These are phyloP conservation scores for Montipora cactus DNA, from an alignment of 64 coral and sea anemone species.

Conservation along the genomic window DNA sequence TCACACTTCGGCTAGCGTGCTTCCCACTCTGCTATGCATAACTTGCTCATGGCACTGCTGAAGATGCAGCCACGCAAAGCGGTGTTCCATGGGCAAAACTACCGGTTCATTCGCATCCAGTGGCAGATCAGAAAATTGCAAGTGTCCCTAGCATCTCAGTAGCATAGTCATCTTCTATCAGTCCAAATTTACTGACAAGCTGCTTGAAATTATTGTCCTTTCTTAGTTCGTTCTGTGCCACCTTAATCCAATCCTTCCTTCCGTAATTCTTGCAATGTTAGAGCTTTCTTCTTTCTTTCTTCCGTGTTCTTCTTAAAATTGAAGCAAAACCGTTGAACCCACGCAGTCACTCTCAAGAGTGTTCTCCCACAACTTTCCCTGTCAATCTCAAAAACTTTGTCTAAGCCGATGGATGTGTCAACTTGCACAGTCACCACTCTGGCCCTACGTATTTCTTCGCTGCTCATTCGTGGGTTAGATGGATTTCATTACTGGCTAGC, in stretches of 20 bases:
- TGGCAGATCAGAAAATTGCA: slow-evolving; percentile 29
- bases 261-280: background rate
- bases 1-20: slow-evolving; percentile 45
- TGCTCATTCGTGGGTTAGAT: background rate
- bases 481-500: no score
- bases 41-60: slow-evolving; percentile 38
- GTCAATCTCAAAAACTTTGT: background rate
- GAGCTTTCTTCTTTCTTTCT: background rate
- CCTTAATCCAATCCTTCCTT: slow-evolving; percentile 16
- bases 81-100: slow-evolving; percentile 62
- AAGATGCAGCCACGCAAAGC: slow-evolving; percentile 42
- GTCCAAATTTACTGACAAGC: slow-evolving; percentile 35
- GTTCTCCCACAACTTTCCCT: background rate
- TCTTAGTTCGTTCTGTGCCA: background rate
- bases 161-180: slow-evolving; percentile 28
- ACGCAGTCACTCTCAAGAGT: slow-evolving; percentile 15
- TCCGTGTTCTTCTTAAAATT: background rate
- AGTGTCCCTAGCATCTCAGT: slow-evolving; percentile 28
- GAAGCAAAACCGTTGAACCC: slow-evolving; percentile 8
- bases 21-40: slow-evolving; percentile 43
- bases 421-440: background rate
- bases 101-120: slow-evolving; percentile 33
- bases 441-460: background rate
- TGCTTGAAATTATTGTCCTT: slow-evolving; percentile 18
- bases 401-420: background rate